Percentiles rank a stretch among this genome's conserved stretches.
phyloP scores from a whole-genome alignment of 2,113 vertebrate species.

The Calonectris borealis region DNA sequence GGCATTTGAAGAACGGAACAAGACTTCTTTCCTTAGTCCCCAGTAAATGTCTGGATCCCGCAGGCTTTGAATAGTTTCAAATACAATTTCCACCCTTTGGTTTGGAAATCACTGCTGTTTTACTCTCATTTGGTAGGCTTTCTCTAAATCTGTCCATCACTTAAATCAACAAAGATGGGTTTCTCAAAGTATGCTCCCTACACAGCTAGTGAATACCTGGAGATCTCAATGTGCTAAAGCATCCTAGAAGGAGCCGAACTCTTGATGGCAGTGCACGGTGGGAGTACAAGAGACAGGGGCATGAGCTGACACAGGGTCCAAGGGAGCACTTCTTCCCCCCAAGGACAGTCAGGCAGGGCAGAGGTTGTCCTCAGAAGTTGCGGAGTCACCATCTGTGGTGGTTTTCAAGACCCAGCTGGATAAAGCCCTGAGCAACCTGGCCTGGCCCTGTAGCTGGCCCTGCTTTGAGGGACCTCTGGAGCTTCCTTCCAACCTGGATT shows the following conservation, averaged over 20 bases:
- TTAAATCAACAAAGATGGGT: not conserved
- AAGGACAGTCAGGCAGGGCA: not conserved
- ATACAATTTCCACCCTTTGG: not conserved
- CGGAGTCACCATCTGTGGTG: no score
- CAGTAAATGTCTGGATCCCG: not conserved
- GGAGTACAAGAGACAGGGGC: accelerated
- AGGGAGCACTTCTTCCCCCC: not conserved
- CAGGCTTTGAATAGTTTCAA: not conserved
- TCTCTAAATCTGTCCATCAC: not conserved
- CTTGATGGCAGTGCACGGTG: accelerated
- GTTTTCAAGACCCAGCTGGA: not conserved
- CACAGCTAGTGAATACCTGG: not conserved
- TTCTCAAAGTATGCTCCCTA: not conserved
- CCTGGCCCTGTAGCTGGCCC: not conserved
- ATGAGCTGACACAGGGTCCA: accelerated
- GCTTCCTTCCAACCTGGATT: accelerated
- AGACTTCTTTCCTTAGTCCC: not conserved
- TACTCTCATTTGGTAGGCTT: not conserved
- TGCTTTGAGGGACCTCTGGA: not conserved
- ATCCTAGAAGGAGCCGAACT: not conserved
- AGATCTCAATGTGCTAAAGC: not conserved
- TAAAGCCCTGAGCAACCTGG: not conserved
- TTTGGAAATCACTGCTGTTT: not conserved
- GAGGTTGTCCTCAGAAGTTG: not conserved
- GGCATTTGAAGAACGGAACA: not conserved